Percentiles rank a stretch among this genome's conserved stretches.
Conservation (phyloP, 2,113 vertebrate species). For the Acrocephalus kingi region DNA sequence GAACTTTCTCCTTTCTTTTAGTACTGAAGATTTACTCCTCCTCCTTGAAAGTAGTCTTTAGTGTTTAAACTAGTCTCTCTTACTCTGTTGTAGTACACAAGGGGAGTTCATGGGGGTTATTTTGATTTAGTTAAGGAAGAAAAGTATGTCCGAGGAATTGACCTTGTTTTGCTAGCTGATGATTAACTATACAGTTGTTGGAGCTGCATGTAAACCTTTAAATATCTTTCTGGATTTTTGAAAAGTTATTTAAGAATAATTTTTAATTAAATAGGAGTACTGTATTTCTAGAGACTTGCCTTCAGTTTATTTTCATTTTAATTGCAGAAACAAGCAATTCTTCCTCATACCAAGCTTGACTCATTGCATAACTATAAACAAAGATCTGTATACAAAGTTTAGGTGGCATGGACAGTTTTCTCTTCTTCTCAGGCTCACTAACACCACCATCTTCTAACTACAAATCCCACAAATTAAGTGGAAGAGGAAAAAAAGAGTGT, state of each 20-base stretch:
- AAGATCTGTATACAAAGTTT: neutral
- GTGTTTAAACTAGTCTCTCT: neutral
- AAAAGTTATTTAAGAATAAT: neutral
- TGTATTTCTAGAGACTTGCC: neutral
- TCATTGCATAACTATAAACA: neutral
- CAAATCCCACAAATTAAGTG: neutral
- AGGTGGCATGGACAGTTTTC: neutral
- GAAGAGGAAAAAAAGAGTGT: neutral
- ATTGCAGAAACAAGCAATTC: neutral
- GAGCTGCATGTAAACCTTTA: neutral
- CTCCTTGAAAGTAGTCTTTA: neutral
- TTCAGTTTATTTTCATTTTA: neutral
- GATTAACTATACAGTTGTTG: neutral
- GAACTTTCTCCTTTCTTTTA: neutral
- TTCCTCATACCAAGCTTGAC: neutral
- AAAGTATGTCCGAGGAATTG: neutral
- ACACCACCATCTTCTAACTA: neutral
- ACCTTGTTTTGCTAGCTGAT: neutral
- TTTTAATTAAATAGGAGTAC: neutral
- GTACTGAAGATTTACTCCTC: neutral
- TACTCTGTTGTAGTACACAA: neutral
- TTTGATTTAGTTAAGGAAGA: neutral
- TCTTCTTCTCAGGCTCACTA: neutral
- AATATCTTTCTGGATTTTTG: neutral
- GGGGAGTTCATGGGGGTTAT: neutral